Conservation (phyloP, 2,113 vertebrate species). For the Pongo abelii region DNA sequence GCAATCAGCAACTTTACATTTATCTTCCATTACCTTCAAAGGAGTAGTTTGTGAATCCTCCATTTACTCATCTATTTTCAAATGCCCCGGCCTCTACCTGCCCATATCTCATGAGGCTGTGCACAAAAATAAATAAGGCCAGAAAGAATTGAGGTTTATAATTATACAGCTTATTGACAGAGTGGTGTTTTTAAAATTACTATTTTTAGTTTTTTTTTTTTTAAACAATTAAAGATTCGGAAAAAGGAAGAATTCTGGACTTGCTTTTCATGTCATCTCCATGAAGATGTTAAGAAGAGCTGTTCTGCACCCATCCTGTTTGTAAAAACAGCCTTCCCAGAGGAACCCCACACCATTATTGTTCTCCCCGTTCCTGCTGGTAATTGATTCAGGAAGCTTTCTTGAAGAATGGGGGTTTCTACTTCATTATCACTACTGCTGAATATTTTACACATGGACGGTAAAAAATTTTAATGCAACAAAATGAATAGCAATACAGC, state of each 20-base stretch:
- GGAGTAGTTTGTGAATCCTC: neutral
- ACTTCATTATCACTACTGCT: neutral
- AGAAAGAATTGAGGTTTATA: neutral
- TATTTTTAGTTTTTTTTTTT: neutral
- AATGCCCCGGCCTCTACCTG: neutral
- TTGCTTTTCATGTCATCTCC: neutral
- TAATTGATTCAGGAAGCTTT: conserved; percentile 25
- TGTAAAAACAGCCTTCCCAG: neutral
- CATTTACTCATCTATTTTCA: neutral
- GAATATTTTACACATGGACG: neutral
- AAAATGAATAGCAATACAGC: neutral
- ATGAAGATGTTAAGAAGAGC: neutral
- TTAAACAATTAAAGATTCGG: neutral
- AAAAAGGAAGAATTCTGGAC: neutral
- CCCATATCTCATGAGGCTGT: neutral
- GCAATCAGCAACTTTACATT: neutral
- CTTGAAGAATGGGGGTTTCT: conserved; percentile 28
- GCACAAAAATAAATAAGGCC: neutral
- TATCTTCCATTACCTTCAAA: neutral
- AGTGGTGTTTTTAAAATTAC: neutral
- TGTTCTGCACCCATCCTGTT: neutral
- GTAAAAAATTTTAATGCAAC: conserved; percentile 36
- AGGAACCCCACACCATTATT: neutral
- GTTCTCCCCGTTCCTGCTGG: neutral
- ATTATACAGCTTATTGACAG: neutral